Evolutionary conservation across 2,888 invertebrate genomes (phyloP).

Genomic region (Eugnorisma glareosa): DNA sequence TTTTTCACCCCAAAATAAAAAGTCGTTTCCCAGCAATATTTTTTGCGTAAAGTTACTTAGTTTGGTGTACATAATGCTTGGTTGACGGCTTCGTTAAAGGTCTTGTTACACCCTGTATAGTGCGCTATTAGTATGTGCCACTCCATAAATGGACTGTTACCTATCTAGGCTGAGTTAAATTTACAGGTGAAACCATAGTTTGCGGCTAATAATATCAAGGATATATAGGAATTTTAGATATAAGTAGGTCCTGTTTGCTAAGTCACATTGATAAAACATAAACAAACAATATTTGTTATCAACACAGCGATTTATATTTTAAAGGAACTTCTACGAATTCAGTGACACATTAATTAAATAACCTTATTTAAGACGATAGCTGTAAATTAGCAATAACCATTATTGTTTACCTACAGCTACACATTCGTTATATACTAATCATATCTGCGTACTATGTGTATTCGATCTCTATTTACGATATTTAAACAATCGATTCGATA

Average conservation of each 20-base stretch:
- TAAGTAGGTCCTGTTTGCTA: slow-evolving; percentile 3
- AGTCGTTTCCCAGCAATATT: no score
- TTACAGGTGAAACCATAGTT: neutral
- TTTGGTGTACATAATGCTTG: no score
- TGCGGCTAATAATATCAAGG: neutral
- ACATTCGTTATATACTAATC: slow-evolving; percentile 9
- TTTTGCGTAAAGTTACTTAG: no score
- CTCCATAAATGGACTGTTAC: neutral
- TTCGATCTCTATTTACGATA: slow-evolving; percentile 41
- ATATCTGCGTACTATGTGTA: slow-evolving; percentile 25
- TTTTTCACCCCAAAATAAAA: no score
- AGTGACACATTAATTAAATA: slow-evolving; percentile 17
- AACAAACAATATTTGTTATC: slow-evolving; percentile 42
- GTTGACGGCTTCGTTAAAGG: no score
- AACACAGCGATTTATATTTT: neutral
- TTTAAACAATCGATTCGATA: slow-evolving; percentile 62
- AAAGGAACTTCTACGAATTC: slow-evolving; percentile 13
- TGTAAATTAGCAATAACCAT: slow-evolving; percentile 7
- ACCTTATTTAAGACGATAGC: neutral
- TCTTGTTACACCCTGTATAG: no score
- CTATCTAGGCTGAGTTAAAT: no score
- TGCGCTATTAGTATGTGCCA: neutral
- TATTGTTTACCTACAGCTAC: neutral
- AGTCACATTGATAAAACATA: slow-evolving; percentile 5
- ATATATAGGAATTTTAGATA: neutral